Evolutionary conservation across 2,797 vertebrate species (phyloP), one percentile per base, ranked within the genome.

Genomic region (Crax fasciolata): DNA sequence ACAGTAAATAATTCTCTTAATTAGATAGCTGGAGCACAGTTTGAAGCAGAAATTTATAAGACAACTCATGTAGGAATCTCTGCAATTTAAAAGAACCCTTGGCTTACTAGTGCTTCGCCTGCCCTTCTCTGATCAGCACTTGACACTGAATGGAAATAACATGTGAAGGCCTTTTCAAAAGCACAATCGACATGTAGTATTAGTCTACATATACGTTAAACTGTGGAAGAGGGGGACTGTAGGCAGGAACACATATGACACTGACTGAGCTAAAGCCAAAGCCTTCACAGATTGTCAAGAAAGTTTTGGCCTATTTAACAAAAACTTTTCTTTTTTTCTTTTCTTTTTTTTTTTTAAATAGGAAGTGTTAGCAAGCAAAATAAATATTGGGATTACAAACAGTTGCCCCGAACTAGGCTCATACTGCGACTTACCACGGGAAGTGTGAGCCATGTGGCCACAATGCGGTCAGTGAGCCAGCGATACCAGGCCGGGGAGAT

Each of bases 371-470:
- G 61, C 23, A 32, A 77, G 52, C 8, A 44, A 85, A 68, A 4
- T 78, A 55, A 63, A 73, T 8, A 0, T 2, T 21, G 52, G 14
- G 27, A 59, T 70, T 70, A 79, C 1, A 5, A 62, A 63, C 5
- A 39, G 16, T 2, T 76, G 16, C 32, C n/a, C 55, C 86, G 66
- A 72, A 41, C 18, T 35, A 18, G 32, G 21, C 17, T 77, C 39
- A 83, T 20, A 51, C 11, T 18, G 10, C 27, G 89, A 98, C 99
- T 98, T 98, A 99, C 99, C 99, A 99, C 99, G 62, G 99, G 99
- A 32, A 99, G 98, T 0, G 99, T 99, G 96, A 99, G 98, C 99
- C 99, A 99, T 44, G 98, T 99, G 85, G 99, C 99, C 28, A 99
- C 99, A 39, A 99, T 94, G 41, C 98, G 98, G 95, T 99, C 99